A percentile compares a stretch with the other conserved stretches of the same genome.
These are phyloP conservation scores for Oxyruncus cristatus DNA, from an alignment of 2,113 vertebrate species.

Conservation along the genomic window DNA sequence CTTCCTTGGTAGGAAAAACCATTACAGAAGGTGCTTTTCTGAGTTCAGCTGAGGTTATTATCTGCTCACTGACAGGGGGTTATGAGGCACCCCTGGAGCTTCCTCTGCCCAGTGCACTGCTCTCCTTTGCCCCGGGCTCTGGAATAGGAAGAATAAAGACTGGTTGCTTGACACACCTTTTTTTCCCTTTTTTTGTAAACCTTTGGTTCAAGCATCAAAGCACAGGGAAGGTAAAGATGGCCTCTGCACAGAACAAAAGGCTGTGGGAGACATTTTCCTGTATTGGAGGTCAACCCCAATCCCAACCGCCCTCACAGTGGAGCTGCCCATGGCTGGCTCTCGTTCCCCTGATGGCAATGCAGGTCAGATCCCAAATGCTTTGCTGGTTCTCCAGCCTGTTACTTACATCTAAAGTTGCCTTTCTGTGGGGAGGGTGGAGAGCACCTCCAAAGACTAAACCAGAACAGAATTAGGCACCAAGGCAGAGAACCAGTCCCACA, in stretches of 20 bases:
- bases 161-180: background rate
- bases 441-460: background rate
- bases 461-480: fast-evolving
- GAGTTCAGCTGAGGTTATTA: background rate
- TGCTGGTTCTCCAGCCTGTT: background rate
- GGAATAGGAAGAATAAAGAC: background rate
- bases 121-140: background rate
- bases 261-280: background rate
- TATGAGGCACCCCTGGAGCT: fast-evolving
- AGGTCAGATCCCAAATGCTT: background rate
- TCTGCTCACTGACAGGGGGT: background rate
- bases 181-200: background rate
- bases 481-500: background rate
- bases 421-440: background rate
- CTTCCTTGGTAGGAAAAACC: slow-evolving; percentile 47
- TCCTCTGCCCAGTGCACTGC: background rate
- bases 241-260: background rate
- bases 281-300: background rate
- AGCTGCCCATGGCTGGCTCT: background rate
- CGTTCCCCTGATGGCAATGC: background rate
- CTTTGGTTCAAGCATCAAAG: background rate
- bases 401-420: background rate
- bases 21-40: background rate
- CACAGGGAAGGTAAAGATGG: fast-evolving
- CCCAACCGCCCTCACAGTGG: background rate